Percentiles rank a stretch among this genome's conserved stretches.
Evolutionary conservation across 2,797 vertebrate genomes (phyloP).

Genomic region (Leucoraja ocellata): DNA sequence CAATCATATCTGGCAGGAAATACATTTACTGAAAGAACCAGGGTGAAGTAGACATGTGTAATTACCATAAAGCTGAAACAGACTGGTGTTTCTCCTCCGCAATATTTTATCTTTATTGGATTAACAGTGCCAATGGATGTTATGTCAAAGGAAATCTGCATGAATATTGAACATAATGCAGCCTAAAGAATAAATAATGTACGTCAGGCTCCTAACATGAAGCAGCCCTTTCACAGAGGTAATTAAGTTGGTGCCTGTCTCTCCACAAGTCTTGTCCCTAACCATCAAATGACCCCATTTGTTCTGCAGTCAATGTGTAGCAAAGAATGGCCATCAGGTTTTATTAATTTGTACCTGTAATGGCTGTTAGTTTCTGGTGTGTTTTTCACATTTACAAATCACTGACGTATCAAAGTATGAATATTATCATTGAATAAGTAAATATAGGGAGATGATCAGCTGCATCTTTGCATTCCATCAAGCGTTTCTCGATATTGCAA

Average conservation of each 20-base stretch:
- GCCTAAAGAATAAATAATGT: slow-evolving; percentile 72
- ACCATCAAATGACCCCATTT: slow-evolving; percentile 32
- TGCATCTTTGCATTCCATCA: background rate
- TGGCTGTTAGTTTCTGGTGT: slow-evolving; percentile 26
- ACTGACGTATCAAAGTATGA: background rate
- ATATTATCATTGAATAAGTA: slow-evolving; percentile 24
- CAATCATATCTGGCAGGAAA: slow-evolving; percentile 56
- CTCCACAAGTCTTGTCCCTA: slow-evolving; percentile 31
- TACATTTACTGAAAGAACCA: slow-evolving; percentile 61
- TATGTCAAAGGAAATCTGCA: slow-evolving; percentile 71
- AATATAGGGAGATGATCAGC: slow-evolving; percentile 30
- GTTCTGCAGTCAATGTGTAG: slow-evolving; percentile 5
- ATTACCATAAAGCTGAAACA: slow-evolving; percentile 66
- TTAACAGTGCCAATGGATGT: slow-evolving; percentile 72
- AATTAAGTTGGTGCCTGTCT: slow-evolving; percentile 67
- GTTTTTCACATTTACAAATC: slow-evolving; percentile 24
- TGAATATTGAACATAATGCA: slow-evolving; percentile 72
- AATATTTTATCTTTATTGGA: slow-evolving; percentile 73
- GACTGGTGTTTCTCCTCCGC: slow-evolving; percentile 63
- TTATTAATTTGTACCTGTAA: slow-evolving; percentile 22
- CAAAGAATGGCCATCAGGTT: background rate
- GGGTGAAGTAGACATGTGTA: slow-evolving; percentile 68
- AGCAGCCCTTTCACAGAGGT: slow-evolving; percentile 64
- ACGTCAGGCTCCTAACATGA: slow-evolving; percentile 64
- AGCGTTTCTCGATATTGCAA: background rate